A percentile compares a stretch with the other conserved stretches of the same genome.
Evolutionary conservation across 1,140 invertebrate genomes (phyloP).

Genomic region (Reticulitermes speratus): DNA sequence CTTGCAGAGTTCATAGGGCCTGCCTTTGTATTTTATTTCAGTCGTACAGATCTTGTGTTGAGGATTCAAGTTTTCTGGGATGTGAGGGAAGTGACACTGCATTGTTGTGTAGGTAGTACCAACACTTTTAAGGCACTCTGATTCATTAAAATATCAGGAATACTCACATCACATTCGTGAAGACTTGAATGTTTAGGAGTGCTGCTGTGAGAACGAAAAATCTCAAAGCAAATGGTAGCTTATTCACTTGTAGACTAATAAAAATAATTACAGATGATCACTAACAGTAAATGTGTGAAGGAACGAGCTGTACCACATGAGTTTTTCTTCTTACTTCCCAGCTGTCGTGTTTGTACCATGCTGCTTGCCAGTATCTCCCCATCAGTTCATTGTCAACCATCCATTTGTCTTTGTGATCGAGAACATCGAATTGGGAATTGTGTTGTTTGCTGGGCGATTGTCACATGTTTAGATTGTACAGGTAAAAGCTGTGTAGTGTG

Average conservation of each 20-base stretch:
- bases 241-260: not conserved
- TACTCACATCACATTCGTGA: too few species aligned
- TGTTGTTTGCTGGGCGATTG: not conserved
- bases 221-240: not conserved
- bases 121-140: too few species aligned
- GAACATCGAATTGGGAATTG: not conserved
- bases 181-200: too few species aligned
- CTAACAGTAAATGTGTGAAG: not conserved
- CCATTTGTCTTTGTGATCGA: not conserved
- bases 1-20: too few species aligned
- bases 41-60: too few species aligned
- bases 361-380: not conserved
- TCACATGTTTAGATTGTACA: not conserved
- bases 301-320: not conserved
- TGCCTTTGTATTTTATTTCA: too few species aligned
- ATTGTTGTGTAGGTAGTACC: too few species aligned
- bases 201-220: not conserved
- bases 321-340: not conserved
- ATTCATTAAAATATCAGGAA: too few species aligned
- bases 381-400: not conserved
- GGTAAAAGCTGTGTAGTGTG: not conserved
- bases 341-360: not conserved
- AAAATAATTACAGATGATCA: not conserved
- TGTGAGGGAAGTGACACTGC: too few species aligned
- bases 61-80: too few species aligned